Conservation (phyloP, 1,140 invertebrate genomes). For the Drosophila ohnishii region DNA sequence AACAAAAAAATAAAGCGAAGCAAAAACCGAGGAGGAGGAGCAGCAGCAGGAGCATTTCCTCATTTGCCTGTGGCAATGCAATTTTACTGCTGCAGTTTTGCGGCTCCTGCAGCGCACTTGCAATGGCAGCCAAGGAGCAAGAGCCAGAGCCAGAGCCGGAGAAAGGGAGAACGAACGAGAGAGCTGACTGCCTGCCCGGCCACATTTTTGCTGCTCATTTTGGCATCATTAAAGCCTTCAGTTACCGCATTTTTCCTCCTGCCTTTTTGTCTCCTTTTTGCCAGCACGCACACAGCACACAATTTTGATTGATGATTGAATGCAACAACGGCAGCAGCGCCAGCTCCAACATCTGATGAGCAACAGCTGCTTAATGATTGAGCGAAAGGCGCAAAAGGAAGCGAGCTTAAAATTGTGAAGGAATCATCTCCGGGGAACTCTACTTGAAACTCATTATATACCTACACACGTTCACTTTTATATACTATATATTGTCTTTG, state of each 20-base stretch:
- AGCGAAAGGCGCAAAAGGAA: constrained; percentile 59
- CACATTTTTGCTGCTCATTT: constrained; percentile 64
- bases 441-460: constrained; percentile 26
- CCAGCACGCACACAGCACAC: constrained; percentile 71
- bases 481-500: background rate
- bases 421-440: constrained; percentile 26
- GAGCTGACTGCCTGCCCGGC: constrained; percentile 19
- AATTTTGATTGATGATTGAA: constrained; percentile 82
- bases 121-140: constrained; percentile 11
- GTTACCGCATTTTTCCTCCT: constrained; percentile 33
- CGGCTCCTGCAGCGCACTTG: constrained; percentile 37
- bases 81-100: constrained; percentile 45
- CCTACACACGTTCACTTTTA: constrained; percentile 3
- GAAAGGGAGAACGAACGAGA: constrained; percentile 32
- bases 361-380: constrained; percentile 79
- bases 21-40: background rate
- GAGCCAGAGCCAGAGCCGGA: background rate
- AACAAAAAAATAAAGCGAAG: background rate
- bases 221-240: constrained; percentile 71
- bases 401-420: constrained; percentile 39
- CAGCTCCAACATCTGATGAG: constrained; percentile 62
- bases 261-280: constrained; percentile 22
- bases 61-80: constrained; percentile 50
- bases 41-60: constrained; percentile 55
- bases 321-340: constrained; percentile 40